Evolutionary conservation across 2,888 invertebrate species (phyloP).

Genomic region (Sinodicranocentrus sp.): DNA sequence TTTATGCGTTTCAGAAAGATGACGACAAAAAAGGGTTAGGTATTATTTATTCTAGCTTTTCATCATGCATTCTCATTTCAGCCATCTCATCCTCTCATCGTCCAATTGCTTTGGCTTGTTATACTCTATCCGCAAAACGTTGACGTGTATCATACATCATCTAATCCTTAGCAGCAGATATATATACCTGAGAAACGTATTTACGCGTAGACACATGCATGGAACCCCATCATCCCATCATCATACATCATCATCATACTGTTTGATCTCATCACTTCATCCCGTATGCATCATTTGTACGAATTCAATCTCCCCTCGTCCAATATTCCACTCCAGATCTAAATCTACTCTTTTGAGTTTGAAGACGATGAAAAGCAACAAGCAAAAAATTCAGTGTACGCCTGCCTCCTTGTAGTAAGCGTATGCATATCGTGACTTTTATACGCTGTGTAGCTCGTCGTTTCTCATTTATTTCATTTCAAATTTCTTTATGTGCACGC

Average conservation of each 20-base stretch:
- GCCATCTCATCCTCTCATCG: not conserved
- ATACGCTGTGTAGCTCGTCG: slow-evolving; percentile 5
- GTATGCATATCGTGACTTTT: slow-evolving; percentile 11
- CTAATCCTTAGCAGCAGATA: not conserved
- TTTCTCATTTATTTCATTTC: not conserved
- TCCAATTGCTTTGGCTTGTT: not conserved
- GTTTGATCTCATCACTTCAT: not conserved
- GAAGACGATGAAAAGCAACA: slow-evolving; percentile 1
- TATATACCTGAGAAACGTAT: not conserved
- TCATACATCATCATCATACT: not conserved
- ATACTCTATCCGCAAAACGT: not conserved
- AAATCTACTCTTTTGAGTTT: not conserved
- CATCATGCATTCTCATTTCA: not conserved
- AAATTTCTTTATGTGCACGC: slow-evolving; percentile 14
- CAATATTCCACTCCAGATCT: not conserved
- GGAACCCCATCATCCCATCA: not conserved
- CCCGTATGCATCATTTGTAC: slow-evolving; percentile 9
- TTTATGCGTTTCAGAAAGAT: not conserved
- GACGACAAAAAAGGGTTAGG: not conserved
- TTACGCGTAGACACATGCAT: not conserved
- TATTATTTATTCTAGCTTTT: not conserved
- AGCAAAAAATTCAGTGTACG: not conserved
- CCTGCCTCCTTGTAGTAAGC: not conserved
- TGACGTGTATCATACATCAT: not conserved
- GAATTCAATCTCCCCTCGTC: slow-evolving; percentile 3